These are phyloP conservation scores for Hyaena hyaena DNA, from an alignment of 2,113 vertebrate species.

Conservation along the genomic window DNA sequence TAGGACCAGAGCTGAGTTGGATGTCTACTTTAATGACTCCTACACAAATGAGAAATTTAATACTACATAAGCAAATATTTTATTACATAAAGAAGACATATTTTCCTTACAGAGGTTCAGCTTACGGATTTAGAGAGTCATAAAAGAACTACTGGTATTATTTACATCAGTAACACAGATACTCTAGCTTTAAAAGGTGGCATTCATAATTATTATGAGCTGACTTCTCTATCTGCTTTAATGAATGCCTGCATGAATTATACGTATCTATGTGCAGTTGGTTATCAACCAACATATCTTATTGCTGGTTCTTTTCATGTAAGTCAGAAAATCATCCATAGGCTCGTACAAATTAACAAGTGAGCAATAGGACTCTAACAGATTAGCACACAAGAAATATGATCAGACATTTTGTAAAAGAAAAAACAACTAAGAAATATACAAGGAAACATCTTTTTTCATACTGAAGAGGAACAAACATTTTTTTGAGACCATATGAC, in stretches of 20 bases:
- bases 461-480: background rate
- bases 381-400: slow-evolving; percentile 52
- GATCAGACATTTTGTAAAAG: slow-evolving; percentile 62
- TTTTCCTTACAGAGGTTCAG: slow-evolving; percentile 74
- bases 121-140: slow-evolving; percentile 75
- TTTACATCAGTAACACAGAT: slow-evolving; percentile 73
- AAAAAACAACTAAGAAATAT: slow-evolving; percentile 54
- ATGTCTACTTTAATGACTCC: slow-evolving; percentile 70
- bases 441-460: background rate
- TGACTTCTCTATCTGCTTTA: slow-evolving; percentile 66
- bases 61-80: slow-evolving; percentile 76
- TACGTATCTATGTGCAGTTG: background rate
- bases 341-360: slow-evolving; percentile 65
- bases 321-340: slow-evolving; percentile 63
- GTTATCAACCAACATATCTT: slow-evolving; percentile 25
- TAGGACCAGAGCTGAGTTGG: slow-evolving; percentile 38
- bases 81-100: slow-evolving; percentile 64
- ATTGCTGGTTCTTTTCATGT: slow-evolving; percentile 40
- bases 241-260: slow-evolving; percentile 64
- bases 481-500: background rate
- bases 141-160: slow-evolving; percentile 75
- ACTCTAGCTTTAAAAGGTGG: slow-evolving; percentile 74
- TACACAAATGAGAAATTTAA: slow-evolving; percentile 72
- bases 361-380: slow-evolving; percentile 55
- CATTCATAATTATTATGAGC: slow-evolving; percentile 73